Evolutionary conservation across 1,140 invertebrate species (phyloP), one percentile per base, ranked within the genome.

Genomic region (Choristoneura fumiferana): DNA sequence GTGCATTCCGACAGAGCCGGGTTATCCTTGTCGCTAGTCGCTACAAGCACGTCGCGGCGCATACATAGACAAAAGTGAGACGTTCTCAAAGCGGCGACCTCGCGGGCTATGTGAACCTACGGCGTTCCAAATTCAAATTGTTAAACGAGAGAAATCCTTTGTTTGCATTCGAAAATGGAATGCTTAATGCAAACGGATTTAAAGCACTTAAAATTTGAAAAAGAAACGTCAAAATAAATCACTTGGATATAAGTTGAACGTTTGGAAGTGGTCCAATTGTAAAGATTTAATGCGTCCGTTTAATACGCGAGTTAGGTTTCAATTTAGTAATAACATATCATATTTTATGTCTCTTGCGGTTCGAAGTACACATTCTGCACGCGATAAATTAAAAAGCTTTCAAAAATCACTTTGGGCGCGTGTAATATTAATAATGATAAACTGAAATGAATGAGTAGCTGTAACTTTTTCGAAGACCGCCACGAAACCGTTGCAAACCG

Each of bases 1-100:
- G 52, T 58, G 70, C 71, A 63, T 69, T 62, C 18, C 17, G 54
- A 70, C 39, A 39, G 39, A 64, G 75, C 34, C 71, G 78, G 73
- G 60, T 81, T 67, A 74, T 76, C 73, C 60, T 67, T 70, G 75
- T 75, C 65, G 55, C 71, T 68, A 68, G 75, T 73, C 63, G 53
- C 71, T 68, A 68, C 64, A 67, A 55, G 61, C 71, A 69, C 61
- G 67, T 65, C 66, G 67, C 66, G 57, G 62, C 71, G 62, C 67
- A 63, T 67, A 72, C 66, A 74, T 73, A 78, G 71, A 82, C 71
- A 80, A 76, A 73, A 75, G 63, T 58, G 65, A 71, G 70, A 76
- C 70, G 76, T 82, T 79, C 76, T 79, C 71, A 76, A n/a, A 78
- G 72, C 37, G 53, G 65, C 69, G 74, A 76, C 73, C 72, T 71